phyloP scores from a whole-genome alignment of 2,888 invertebrate genomes.

The Euproctis similis region DNA sequence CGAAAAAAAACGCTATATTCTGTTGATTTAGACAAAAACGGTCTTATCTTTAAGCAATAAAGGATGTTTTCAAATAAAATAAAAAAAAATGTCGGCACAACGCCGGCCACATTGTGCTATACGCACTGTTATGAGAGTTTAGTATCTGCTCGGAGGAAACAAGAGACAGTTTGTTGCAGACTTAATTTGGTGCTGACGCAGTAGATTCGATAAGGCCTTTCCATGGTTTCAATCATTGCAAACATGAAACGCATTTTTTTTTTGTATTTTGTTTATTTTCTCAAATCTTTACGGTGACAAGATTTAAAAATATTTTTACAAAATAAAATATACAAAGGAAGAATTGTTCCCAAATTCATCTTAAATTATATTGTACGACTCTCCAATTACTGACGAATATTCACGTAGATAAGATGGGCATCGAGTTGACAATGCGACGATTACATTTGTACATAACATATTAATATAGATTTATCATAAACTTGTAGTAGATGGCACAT shows the following conservation, averaged over 20 bases:
- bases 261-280: conserved; percentile 37
- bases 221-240: conserved; percentile 51
- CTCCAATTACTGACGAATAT: too few species aligned
- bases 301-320: conserved; percentile 16
- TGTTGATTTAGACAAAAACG: conserved; percentile 23
- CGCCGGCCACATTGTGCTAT: conserved; percentile 6
- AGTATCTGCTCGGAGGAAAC: conserved; percentile 5
- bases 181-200: conserved; percentile 16
- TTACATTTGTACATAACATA: too few species aligned
- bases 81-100: conserved; percentile 11
- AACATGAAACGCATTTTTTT: conserved; percentile 43
- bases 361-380: too few species aligned
- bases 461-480: too few species aligned
- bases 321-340: conserved; percentile 1
- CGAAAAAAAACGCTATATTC: conserved; percentile 22
- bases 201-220: conserved; percentile 38
- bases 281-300: conserved; percentile 28
- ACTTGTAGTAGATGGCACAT: too few species aligned
- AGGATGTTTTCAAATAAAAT: conserved; percentile 9
- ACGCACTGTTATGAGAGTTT: conserved; percentile 6
- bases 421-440: too few species aligned
- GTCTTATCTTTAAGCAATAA: conserved; percentile 21
- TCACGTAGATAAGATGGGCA: too few species aligned
- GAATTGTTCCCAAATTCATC: too few species aligned
- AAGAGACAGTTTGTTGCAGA: conserved; percentile 13